These are phyloP conservation scores for Aporophyla lueneburgensis DNA, from an alignment of 2,888 invertebrate genomes.

Conservation along the genomic window DNA sequence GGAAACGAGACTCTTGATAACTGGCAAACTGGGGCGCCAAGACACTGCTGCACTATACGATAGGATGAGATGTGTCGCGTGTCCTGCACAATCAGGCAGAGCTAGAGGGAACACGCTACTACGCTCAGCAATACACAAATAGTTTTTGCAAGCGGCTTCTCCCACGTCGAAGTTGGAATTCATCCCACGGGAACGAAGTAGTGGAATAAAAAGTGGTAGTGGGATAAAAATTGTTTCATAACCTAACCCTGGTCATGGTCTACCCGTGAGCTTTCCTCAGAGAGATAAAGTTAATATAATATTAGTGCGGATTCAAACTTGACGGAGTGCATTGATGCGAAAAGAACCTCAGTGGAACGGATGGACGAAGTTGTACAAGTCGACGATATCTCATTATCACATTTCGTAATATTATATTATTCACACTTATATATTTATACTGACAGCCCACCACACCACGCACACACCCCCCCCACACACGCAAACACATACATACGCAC, in stretches of 20 bases:
- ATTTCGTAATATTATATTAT: too few species aligned
- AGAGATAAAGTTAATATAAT: not conserved
- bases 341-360: too few species aligned
- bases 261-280: not conserved
- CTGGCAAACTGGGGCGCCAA: constrained; percentile 24
- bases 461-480: too few species aligned
- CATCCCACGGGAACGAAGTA: not conserved
- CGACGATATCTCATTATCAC: too few species aligned
- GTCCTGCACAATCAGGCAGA: not conserved
- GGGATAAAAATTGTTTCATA: too few species aligned
- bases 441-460: too few species aligned
- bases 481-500: too few species aligned
- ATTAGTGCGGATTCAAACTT: not conserved
- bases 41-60: not conserved
- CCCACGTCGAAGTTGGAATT: not conserved
- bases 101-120: not conserved
- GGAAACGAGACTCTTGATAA: constrained; percentile 26
- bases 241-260: too few species aligned
- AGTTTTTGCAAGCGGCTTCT: not conserved
- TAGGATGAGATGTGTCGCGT: not conserved
- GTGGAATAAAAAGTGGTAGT: not conserved
- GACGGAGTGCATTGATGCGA: not conserved
- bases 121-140: too few species aligned
- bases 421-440: too few species aligned
- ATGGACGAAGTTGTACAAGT: not conserved